A percentile compares a stretch with the other conserved stretches of the same genome.
Conservation (phyloP, 92 coral and sea anemone species). For the Actinernus sp. region DNA sequence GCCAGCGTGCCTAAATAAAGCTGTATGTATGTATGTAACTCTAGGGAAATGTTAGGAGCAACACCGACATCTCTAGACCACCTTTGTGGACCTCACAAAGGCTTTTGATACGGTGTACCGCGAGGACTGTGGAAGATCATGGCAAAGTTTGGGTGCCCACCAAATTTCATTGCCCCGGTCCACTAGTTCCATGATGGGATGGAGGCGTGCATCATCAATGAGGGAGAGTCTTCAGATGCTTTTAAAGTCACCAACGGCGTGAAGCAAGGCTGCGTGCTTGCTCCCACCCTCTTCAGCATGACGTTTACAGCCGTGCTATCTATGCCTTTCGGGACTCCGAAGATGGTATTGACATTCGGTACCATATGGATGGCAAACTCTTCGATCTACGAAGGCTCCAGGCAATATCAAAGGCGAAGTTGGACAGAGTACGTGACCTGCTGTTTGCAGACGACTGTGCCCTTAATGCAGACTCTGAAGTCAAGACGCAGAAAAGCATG, state of each 20-base stretch:
- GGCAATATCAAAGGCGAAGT: conserved; percentile 21
- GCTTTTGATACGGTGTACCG: conserved; percentile 20
- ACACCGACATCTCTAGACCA: conserved; percentile 9
- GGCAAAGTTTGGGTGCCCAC: conserved; percentile 18
- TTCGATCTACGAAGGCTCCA: conserved; percentile 34
- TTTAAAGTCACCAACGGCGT: conserved; percentile 22
- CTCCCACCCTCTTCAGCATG: conserved; percentile 29
- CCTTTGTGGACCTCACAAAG: conserved; percentile 35
- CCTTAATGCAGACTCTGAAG: conserved; percentile 33
- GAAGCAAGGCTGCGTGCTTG: conserved; percentile 31
- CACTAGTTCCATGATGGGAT: conserved; percentile 29
- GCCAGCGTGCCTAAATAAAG: no score
- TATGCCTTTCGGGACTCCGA: conserved; percentile 24
- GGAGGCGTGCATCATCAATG: conserved; percentile 7
- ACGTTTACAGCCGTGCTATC: conserved; percentile 19
- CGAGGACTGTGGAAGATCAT: conserved; percentile 30
- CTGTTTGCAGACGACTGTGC: conserved; percentile 56
- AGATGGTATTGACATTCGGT: background rate
- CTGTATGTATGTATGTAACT: no score
- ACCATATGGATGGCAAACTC: conserved; percentile 27
- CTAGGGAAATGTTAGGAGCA: conserved; percentile 29
- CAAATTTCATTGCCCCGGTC: conserved; percentile 4
- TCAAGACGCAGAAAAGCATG: conserved; percentile 16
- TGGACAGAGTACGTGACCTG: conserved; percentile 20
- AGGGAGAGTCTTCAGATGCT: conserved; percentile 1